Evolutionary conservation across 2,888 invertebrate species (phyloP), one percentile per base, ranked within the genome.

Genomic region (Clistopyga incitator): DNA sequence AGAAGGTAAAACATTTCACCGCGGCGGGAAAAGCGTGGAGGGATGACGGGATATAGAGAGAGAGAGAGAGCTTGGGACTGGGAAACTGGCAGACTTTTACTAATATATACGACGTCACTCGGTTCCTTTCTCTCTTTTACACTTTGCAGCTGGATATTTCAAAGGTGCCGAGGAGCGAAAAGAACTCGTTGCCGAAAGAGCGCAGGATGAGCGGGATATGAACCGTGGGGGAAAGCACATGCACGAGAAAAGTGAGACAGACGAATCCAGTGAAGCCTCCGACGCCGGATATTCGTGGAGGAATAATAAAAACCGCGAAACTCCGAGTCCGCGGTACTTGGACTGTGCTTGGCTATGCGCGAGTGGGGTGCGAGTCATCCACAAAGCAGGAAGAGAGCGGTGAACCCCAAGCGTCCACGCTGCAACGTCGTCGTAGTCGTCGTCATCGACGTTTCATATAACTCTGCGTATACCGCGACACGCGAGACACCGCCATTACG

Each of bases 251-350:
- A 78, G 20, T 38, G 38, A 61, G 61, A 71, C 10, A 45, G 47
- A 20, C 29, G 78, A 54, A 64, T 78, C 64, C 71, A 54, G 72
- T 54, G 65, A 45, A 71, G 25, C 45, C 54, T 18, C 20, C 23
- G 78, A 64, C 70, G 61, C 34, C 52, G 79, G 34, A 11, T 20
- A 72, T 79, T 56, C 71, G 64, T 47, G 67, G 67, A 45, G 74
- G 74, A 80, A 80, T 80, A 80, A 80, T 80, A 80, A 80, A 80
- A 80, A 80, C 79, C 79, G 74, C 79, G 79, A 80, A 68, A 74
- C 29, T 52, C 29, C 59, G 50, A 64, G 56, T 42, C 23, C 42
- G n/a, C 56, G 42, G 23, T 10, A 18, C 59, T 50, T 68, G 56
- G 56, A 42, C 25, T 18, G 45, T 29, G 20, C 18, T 45, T 42